These are phyloP conservation scores for Camelus dromedarius DNA, from an alignment of 2,113 vertebrate species.

Conservation along the genomic window DNA sequence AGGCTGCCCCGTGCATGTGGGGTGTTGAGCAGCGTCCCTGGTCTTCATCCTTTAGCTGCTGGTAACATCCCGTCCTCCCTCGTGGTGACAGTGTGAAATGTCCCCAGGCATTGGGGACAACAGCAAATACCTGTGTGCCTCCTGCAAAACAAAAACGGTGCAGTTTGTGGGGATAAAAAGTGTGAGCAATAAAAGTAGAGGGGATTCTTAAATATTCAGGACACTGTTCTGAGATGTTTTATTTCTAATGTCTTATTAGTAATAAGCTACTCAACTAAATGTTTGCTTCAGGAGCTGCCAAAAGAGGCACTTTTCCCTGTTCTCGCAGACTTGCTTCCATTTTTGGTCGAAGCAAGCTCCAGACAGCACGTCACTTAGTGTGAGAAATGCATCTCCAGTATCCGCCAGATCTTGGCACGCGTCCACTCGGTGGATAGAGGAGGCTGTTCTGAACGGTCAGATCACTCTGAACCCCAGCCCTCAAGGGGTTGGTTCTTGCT, in stretches of 20 bases:
- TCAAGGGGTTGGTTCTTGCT: background rate
- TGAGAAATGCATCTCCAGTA: accelerated
- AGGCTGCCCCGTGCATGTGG: accelerated
- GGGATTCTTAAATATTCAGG: background rate
- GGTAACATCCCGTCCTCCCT: accelerated
- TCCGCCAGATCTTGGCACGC: too few relatives aligned
- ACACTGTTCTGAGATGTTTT: background rate
- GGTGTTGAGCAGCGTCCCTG: accelerated
- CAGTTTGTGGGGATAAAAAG: background rate
- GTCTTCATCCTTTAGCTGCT: background rate
- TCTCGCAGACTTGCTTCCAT: background rate
- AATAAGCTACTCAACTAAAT: background rate
- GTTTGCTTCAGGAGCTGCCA: background rate
- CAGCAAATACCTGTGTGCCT: background rate
- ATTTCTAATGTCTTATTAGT: background rate
- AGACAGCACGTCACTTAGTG: too few relatives aligned
- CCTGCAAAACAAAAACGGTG: background rate
- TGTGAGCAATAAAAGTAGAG: too few relatives aligned
- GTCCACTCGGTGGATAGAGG: too few relatives aligned
- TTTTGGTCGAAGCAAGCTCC: background rate
- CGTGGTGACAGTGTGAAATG: background rate
- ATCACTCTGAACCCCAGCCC: too few relatives aligned
- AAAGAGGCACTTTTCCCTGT: background rate
- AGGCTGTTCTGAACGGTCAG: too few relatives aligned
- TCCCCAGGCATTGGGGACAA: too few relatives aligned